A percentile compares a stretch with the other conserved stretches of the same genome.
Conservation (phyloP, 2,888 invertebrate genomes). For the Axea sp. region DNA sequence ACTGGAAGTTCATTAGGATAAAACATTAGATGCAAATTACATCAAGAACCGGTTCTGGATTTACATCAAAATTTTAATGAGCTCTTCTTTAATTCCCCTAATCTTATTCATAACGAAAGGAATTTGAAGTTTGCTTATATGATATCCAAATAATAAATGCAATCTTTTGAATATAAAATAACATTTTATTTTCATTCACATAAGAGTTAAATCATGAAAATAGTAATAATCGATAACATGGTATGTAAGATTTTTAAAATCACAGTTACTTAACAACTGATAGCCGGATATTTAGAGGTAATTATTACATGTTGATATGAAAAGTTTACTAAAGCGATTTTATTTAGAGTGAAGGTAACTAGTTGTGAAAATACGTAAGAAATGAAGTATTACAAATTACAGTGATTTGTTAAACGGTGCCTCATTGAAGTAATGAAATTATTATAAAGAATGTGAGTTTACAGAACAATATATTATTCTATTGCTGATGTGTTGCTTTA, state of each 20-base stretch:
- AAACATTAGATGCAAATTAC: conserved; percentile 21
- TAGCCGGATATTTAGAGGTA: conserved; percentile 28
- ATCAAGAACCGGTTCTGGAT: conserved; percentile 17
- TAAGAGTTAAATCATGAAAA: conserved; percentile 3
- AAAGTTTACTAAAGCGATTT: conserved; percentile 34
- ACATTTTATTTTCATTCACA: conserved; percentile 3
- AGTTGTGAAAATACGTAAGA: conserved; percentile 27
- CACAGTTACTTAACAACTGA: conserved; percentile 37
- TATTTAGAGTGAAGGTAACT: conserved; percentile 42
- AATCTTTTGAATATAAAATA: conserved; percentile 10
- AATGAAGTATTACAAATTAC: conserved; percentile 41
- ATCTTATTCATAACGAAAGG: conserved; percentile 14
- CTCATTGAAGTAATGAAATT: conserved; percentile 36
- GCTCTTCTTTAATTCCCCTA: conserved; percentile 9
- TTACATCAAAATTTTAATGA: conserved; percentile 26
- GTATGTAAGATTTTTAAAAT: conserved; percentile 29
- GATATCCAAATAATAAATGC: conserved; percentile 15
- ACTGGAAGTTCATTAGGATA: conserved; percentile 20
- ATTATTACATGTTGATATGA: conserved; percentile 24
- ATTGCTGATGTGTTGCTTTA: too few species aligned
- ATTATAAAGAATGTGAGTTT: not conserved
- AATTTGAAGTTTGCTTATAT: conserved; percentile 3
- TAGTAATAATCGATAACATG: conserved; percentile 12
- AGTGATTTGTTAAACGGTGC: conserved; percentile 34
- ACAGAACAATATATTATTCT: too few species aligned